Evolutionary conservation across 2,113 vertebrate species (phyloP), one percentile per base, ranked within the genome.

Genomic region (Hippoglossus stenolepis): DNA sequence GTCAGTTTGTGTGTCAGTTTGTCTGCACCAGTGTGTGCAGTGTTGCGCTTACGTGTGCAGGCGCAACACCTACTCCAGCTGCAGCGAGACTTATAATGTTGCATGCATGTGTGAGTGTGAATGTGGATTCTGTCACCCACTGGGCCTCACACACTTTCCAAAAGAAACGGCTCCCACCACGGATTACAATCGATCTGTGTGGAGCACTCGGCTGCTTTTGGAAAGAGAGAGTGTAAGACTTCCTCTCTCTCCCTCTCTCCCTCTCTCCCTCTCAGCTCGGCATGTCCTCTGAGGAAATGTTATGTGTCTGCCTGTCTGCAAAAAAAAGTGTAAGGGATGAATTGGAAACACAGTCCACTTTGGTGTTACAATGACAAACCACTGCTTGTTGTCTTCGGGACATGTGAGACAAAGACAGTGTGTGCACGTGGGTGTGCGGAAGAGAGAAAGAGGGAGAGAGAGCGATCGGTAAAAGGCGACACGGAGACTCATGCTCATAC

Each of bases 71-170:
- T 5, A 71, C 75, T 85, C 68, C 80, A 71, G 82, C 80, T 70
- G 71, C 77, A 65, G 62, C 20, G 56, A 74, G 83, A 87, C 87
- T 84, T 86, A 87, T 79, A 83, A 80, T 66, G 81, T 83, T 18
- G 83, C 79, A 73, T 51, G 62, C 81, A 76, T 82, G 83, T 84
- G 76, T 75, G 81, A 82, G 79, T 58, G 83, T 35, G 79, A 84
- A 63, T 75, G 88, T 86, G 81, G 78, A 90, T 83, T 81, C 77
- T 90, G 87, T 88, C 89, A 79, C 89, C 90, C 84, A 65, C 81
- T 31, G 79, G 90, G 84, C 89, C 89, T 81, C 87, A 86, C 89
- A 85, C 89, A 85, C 89, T 74, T 85, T 91, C 89, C 83, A 87
- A 92, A 93, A 93, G 89, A 91, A 93, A 92, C 83, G 84, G 31